phyloP scores from a whole-genome alignment of 2,113 vertebrate genomes.

The Corythaixoides concolor region DNA sequence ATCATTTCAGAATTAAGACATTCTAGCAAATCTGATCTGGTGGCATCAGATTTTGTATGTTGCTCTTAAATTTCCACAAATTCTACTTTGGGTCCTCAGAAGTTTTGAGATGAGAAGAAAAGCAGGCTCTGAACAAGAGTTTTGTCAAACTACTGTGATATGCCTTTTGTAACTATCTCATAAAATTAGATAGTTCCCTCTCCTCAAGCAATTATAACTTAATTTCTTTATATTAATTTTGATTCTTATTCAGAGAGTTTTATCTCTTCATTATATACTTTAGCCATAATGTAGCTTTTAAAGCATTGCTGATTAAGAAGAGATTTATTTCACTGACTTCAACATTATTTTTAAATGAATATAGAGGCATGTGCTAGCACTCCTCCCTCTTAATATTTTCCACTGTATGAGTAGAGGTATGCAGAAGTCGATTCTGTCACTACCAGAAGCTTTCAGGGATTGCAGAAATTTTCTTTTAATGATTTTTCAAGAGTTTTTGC shows the following conservation, averaged over 20 bases:
- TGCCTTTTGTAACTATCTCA: background rate
- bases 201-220: conserved; percentile 35
- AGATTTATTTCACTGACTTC: conserved; percentile 42
- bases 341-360: background rate
- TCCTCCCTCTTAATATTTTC: background rate
- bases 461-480: background rate
- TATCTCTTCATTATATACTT: conserved; percentile 29
- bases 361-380: background rate
- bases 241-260: conserved; percentile 11
- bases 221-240: conserved; percentile 61
- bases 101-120: background rate
- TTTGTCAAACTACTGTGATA: background rate
- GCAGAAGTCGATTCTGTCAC: background rate
- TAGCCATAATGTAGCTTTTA: conserved; percentile 33
- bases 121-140: background rate
- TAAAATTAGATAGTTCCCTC: conserved; percentile 9
- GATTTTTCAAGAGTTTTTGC: background rate
- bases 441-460: background rate
- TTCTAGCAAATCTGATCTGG: background rate
- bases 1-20: background rate
- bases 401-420: background rate
- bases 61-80: background rate
- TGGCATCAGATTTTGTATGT: background rate
- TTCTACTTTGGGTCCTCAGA: background rate
- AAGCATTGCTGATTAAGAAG: conserved; percentile 22